Percentiles rank a stretch among this genome's conserved stretches.
Conservation (phyloP, 1,140 invertebrate species). For the Monochamus saltuarius region DNA sequence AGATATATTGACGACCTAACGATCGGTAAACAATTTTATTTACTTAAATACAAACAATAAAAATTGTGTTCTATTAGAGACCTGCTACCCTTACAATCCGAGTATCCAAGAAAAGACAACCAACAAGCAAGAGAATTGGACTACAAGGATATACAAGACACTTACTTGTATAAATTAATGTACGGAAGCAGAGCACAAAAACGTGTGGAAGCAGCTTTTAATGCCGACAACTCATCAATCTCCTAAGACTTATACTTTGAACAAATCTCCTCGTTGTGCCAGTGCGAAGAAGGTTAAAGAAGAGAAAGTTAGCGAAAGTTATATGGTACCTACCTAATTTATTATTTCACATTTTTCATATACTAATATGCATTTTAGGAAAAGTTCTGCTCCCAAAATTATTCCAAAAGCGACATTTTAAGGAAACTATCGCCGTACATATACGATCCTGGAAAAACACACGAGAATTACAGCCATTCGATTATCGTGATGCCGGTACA, state of each 20-base stretch:
- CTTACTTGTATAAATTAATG: constrained; percentile 32
- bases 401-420: neutral
- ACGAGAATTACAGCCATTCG: constrained; percentile 22
- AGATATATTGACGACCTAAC: constrained; percentile 47
- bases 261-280: neutral
- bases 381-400: neutral
- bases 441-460: neutral
- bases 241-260: neutral
- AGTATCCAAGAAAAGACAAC: constrained; percentile 46
- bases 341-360: too few relatives aligned
- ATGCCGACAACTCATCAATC: constrained; percentile 13
- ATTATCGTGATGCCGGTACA: constrained; percentile 29
- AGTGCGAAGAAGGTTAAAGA: too few relatives aligned
- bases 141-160: constrained; percentile 22
- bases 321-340: too few relatives aligned
- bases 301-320: too few relatives aligned
- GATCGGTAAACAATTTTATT: constrained; percentile 2
- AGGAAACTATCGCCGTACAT: constrained; percentile 1
- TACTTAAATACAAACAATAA: neutral
- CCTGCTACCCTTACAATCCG: constrained; percentile 42
- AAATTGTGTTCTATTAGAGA: constrained; percentile 28
- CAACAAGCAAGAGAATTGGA: constrained; percentile 10
- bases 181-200: constrained; percentile 8
- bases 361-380: too few relatives aligned
- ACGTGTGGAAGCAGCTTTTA: constrained; percentile 25